Percentiles rank a stretch among this genome's conserved stretches.
phyloP scores from a whole-genome alignment of 2,888 invertebrate species.

The Polydrusus pterygomalis region DNA sequence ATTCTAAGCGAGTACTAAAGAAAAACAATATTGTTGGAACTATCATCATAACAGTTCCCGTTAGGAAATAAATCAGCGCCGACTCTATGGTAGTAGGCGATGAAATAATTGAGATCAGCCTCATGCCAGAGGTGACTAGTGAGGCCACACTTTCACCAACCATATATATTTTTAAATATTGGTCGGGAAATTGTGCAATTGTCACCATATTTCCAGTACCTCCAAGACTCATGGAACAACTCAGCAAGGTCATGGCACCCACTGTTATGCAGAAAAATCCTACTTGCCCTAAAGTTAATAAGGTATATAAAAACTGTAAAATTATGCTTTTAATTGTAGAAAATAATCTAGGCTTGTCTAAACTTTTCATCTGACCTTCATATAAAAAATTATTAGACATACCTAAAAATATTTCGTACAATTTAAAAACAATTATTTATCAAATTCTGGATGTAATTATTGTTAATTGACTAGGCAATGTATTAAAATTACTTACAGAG shows the following conservation, averaged over 20 bases:
- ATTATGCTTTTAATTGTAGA: too few species aligned
- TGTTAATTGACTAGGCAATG: too few species aligned
- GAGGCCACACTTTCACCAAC: constrained; percentile 36
- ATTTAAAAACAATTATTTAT: too few species aligned
- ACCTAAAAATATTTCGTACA: too few species aligned
- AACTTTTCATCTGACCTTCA: too few species aligned
- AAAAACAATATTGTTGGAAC: constrained; percentile 42
- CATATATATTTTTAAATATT: constrained; percentile 29
- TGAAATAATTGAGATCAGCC: constrained; percentile 52
- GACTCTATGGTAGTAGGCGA: constrained; percentile 43
- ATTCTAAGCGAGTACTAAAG: background rate
- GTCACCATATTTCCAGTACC: constrained; percentile 27
- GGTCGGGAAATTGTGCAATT: constrained; percentile 30
- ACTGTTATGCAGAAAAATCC: constrained; percentile 34
- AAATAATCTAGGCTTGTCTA: too few species aligned
- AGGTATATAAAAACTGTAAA: too few species aligned
- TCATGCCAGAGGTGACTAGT: constrained; percentile 28
- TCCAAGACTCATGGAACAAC: constrained; percentile 21
- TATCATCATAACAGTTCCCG: constrained; percentile 46
- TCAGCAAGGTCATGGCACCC: background rate
- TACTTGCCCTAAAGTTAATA: constrained; percentile 42
- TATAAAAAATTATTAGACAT: too few species aligned
- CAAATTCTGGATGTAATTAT: too few species aligned
- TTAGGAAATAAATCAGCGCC: constrained; percentile 54
- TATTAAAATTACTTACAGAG: too few species aligned